Conservation (phyloP, 2,797 vertebrate genomes). For the Alauda arvensis region DNA sequence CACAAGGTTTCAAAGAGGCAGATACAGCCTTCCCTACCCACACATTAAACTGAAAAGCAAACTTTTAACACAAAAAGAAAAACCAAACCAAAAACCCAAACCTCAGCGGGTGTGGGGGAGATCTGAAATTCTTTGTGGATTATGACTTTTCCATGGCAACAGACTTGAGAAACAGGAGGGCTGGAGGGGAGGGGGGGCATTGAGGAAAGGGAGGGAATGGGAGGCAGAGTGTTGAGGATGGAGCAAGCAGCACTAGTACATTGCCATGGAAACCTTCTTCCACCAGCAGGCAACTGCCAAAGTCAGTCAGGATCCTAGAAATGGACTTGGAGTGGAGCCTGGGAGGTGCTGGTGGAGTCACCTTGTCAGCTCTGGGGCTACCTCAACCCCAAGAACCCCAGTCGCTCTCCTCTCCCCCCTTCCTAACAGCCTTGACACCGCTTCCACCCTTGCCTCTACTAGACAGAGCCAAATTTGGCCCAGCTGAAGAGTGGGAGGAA, state of each 20-base stretch:
- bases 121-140: slow-evolving; percentile 50
- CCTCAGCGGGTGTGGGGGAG: neutral
- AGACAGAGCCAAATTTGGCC: slow-evolving; percentile 21
- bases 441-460: neutral
- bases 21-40: neutral
- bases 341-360: neutral
- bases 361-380: neutral
- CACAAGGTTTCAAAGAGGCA: slow-evolving; percentile 9
- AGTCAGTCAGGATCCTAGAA: slow-evolving; percentile 65
- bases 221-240: slow-evolving; percentile 43
- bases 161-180: slow-evolving; percentile 47
- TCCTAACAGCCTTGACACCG: neutral
- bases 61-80: neutral
- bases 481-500: slow-evolving; percentile 17
- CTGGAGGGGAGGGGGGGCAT: neutral
- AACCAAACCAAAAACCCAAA: neutral
- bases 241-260: slow-evolving; percentile 38
- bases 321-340: neutral
- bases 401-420: neutral
- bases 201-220: slow-evolving; percentile 45
- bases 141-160: slow-evolving; percentile 65
- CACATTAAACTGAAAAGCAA: slow-evolving; percentile 19
- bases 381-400: neutral
- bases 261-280: slow-evolving; percentile 73
- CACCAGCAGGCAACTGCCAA: slow-evolving; percentile 63